These are phyloP conservation scores for Melinaea marsaeus DNA, from an alignment of 2,888 invertebrate species.

Conservation along the genomic window DNA sequence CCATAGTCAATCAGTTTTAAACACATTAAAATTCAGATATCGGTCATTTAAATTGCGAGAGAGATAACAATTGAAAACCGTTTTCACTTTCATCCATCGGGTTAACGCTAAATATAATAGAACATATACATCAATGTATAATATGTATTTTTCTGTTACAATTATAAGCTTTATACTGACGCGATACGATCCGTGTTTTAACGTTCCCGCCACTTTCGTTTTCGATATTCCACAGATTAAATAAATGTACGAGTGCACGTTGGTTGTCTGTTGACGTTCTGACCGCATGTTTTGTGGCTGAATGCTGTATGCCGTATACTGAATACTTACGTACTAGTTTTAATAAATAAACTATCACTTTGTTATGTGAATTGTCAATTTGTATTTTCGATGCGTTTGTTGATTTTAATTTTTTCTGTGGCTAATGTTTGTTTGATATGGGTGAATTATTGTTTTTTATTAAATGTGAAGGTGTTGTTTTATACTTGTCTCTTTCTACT, in stretches of 20 bases:
- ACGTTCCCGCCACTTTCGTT: conserved; percentile 67
- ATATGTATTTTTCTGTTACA: conserved; percentile 38
- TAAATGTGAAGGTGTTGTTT: too few species aligned
- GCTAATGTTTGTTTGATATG: conserved; percentile 4
- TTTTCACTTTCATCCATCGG: conserved; percentile 66
- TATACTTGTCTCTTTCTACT: too few species aligned
- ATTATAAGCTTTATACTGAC: conserved; percentile 18
- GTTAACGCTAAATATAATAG: conserved; percentile 74
- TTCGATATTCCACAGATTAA: conserved; percentile 44
- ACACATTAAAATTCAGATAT: conserved; percentile 56
- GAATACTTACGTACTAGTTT: conserved; percentile 32
- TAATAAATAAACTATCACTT: conserved; percentile 37
- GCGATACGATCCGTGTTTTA: conserved; percentile 13
- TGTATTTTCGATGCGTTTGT: conserved; percentile 3
- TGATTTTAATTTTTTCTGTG: conserved; percentile 22
- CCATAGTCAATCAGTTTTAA: too few species aligned
- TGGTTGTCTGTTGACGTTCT: conserved; percentile 32
- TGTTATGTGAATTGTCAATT: conserved; percentile 29
- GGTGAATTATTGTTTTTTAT: too few species aligned
- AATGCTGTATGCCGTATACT: conserved; percentile 13
- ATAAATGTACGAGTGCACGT: conserved; percentile 25
- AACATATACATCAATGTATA: conserved; percentile 66
- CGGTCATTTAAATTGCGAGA: conserved; percentile 59
- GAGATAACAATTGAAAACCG: conserved; percentile 73
- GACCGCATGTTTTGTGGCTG: conserved; percentile 32